Base-by-base conservation (phyloP, 2,113 vertebrate genomes). In the Neopipo cinnamomea region DNA sequence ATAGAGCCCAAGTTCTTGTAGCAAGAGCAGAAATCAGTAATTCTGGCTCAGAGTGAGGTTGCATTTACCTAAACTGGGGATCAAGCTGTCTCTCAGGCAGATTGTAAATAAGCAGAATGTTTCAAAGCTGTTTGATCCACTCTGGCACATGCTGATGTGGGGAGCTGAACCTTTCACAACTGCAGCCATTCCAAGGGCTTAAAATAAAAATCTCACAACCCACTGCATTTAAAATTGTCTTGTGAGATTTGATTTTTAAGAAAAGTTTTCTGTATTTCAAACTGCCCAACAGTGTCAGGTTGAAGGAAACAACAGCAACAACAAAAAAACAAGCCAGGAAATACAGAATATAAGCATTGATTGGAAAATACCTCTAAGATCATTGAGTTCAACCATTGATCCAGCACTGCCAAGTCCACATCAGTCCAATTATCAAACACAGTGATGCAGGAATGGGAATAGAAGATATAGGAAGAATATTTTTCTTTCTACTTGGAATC, bases 271-370 rank as follows among this genome's bases (percentile, higher is more conserved):
- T 22, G 6, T 39, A 49, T 63, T 81, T 49, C 31, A 49, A 59
- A 49, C n/a, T 28, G 12, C 33, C 24, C 49, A 63, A 3, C 53
- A 68, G 47, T 35, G 28, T 9, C 7, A 80, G 16, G 33, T 5
- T 44, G 56, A 50, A 72, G 23, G 13, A 81, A 67, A 65, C 3
- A 70, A n/a, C 6, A 73, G 44, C 30, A 33, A 56, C 31, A 21
- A 56, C 22, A 56, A 59, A 22, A 9, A 8, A 12, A 5, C 15
- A 3, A 0, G 8, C 14, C 14, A 66, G 22, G 27, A 63, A 52
- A 67, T 46, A n/a, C 15, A n/a, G 31, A 33, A n/a, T n/a, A n/a
- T 18, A 46, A 24, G 42, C 42, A 46, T 13, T 25, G 65, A 46
- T 46, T 67, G 42, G 65, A 46, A 33, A 46, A 46, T 33, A 33